Base-by-base conservation (phyloP, 2,888 invertebrate species). In the Drosophila ezoana region DNA sequence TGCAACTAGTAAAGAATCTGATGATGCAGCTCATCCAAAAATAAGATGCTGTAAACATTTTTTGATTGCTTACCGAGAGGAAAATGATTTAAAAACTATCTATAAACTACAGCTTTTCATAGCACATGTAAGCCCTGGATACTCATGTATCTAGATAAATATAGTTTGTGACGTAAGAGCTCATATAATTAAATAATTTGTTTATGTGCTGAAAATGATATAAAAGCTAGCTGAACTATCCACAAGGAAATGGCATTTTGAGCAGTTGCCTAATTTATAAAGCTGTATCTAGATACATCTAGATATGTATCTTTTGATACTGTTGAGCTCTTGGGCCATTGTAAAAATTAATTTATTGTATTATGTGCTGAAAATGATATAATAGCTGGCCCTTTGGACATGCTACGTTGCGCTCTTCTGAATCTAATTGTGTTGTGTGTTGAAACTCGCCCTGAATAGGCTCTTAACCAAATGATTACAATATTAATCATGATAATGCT, bases 321-420 rank as follows among this genome's bases (percentile, higher is more conserved):
- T 44, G 73, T 70, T 65, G 63, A 40, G 16, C 18, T 43, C 35
- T 38, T 14, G 48, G 45, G 13, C 61, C 53, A 63, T 38, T 74
- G 81, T 82, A 79, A 77, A 64, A 74, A 60, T 62, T 68, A 86
- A 88, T 79, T 88, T 80, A 83, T 88, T 64, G 70, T 80, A 78
- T 85, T 77, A 82, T 85, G 77, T 79, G 82, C 74, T 64, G 79
- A 87, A 81, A 87, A 76, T 87, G 70, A 87, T 79, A 72, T 69
- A 80, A 63, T 67, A 63, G 61, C 65, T 28, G 43, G 53, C 58
- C 20, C 54, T 48, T 67, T 61, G 62, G 52, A 45, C 40, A 67
- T 14, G 56, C 56, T 32, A 40, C 18, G 32, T 23, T 59, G 52
- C 16, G 33, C 43, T 47, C 44, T 57, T 37, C 16, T 3, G 14